Base-by-base conservation (phyloP, 2,797 vertebrate genomes). In the Tapirus indicus region DNA sequence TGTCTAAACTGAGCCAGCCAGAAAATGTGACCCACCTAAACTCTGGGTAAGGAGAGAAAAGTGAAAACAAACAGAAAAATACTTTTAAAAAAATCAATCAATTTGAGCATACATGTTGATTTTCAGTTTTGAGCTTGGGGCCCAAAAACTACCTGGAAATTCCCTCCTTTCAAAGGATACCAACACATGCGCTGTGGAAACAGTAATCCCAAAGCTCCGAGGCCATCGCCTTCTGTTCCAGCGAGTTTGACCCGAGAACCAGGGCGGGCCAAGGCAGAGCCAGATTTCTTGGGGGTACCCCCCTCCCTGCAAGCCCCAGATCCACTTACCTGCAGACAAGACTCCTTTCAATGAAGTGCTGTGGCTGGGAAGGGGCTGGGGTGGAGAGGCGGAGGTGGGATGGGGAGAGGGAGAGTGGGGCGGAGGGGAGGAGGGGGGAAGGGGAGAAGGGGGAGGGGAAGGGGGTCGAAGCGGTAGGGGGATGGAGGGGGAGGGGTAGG, bases 41-140 rank as follows among this genome's bases (percentile, higher is more conserved):
- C 35, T 74, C 92, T 74, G 66, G 47, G 32, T 27, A 87, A 89
- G 18, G 16, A 88, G 7, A 83, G 17, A 90, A 77, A 92, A 80
- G 71, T 21, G 9, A 72, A 86, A 86, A 68, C 2, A 52, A 72
- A 62, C 16, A 41, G 18, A 66, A 91, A 72, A 71, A 12, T 6
- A n/a, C 1, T 83, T 68, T 18, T 75, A 75, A 79, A 49, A 77
- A 77, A 66, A n/a, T n/a, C 5, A 75, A 29, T 3, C 23, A 64
- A 9, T 90, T 62, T 75, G 79, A 54, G 32, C 79, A 95, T 75
- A 66, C 69, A n/a, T 72, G 16, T 25, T 88, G 77, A 64, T 29
- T 72, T 35, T 80, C 68, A 49, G 4, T 88, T 91, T 68, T 1
- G 47, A 52, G 18, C n/a, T n/a, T 38, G 35, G 54, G 35, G 13